Percentiles rank a stretch among this genome's conserved stretches.
Evolutionary conservation across 2,888 invertebrate species (phyloP).

Genomic region (Epinotia brunnichana): DNA sequence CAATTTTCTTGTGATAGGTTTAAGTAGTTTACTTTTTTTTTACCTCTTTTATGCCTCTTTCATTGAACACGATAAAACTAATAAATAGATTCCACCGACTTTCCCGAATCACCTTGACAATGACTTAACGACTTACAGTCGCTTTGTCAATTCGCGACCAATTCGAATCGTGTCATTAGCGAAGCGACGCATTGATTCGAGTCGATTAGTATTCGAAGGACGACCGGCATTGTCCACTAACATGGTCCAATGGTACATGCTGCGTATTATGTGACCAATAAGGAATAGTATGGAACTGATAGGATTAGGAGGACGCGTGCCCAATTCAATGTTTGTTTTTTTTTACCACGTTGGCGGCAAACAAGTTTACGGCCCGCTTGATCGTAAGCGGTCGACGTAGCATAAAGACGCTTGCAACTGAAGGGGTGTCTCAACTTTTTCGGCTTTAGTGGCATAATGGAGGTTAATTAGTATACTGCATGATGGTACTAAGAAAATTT

Average conservation of each 20-base stretch:
- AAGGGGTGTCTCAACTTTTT: no score
- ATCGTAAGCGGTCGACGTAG: background rate
- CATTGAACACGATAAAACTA: background rate
- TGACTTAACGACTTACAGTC: slow-evolving; percentile 14
- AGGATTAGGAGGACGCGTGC: slow-evolving; percentile 2
- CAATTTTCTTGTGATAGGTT: no score
- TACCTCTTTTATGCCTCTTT: no score
- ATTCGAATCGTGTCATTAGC: slow-evolving; percentile 22
- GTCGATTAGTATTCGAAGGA: slow-evolving; percentile 28
- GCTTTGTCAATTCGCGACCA: slow-evolving; percentile 11
- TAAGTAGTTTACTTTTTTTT: no score
- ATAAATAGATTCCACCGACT: background rate
- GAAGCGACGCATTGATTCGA: slow-evolving; percentile 1
- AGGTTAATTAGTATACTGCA: no score
- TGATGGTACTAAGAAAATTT: no score
- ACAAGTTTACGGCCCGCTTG: background rate
- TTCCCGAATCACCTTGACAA: slow-evolving; percentile 14
- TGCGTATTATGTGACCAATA: slow-evolving; percentile 8
- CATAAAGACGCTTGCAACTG: no score
- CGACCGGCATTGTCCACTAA: slow-evolving; percentile 20
- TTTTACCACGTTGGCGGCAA: background rate
- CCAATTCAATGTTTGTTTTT: background rate
- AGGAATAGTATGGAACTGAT: slow-evolving; percentile 1
- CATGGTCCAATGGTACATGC: slow-evolving; percentile 9
- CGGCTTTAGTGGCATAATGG: no score